Conservation (phyloP, 2,113 vertebrate species). For the Lycaon pictus region DNA sequence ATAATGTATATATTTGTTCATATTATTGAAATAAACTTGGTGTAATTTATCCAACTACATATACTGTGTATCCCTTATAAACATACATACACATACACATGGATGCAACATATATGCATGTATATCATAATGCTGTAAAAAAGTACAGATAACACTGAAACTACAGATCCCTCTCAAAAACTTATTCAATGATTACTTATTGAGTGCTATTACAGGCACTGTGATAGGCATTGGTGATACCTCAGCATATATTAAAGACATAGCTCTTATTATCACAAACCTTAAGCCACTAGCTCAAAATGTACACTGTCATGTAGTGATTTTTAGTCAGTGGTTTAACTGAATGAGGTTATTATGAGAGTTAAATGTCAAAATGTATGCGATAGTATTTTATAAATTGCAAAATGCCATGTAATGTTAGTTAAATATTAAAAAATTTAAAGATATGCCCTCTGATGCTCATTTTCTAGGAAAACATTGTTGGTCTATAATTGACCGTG, state of each 20-base stretch:
- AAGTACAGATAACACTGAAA: neutral
- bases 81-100: too few relatives aligned
- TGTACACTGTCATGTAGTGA: neutral
- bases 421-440: slow-evolving; percentile 32
- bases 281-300: neutral
- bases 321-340: neutral
- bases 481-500: neutral
- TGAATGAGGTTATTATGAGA: neutral
- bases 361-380: neutral
- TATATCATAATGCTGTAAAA: neutral
- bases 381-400: neutral
- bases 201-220: neutral
- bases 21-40: neutral
- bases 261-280: neutral
- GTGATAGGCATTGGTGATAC: neutral
- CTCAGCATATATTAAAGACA: neutral
- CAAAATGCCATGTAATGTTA: neutral
- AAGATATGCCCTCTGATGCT: neutral
- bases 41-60: neutral
- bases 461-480: neutral
- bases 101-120: neutral
- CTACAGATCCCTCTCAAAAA: neutral
- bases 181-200: neutral
- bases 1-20: neutral
- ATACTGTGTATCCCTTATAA: neutral